Evolutionary conservation across 2,888 invertebrate species (phyloP).

Genomic region (Argynnis bischoffii): DNA sequence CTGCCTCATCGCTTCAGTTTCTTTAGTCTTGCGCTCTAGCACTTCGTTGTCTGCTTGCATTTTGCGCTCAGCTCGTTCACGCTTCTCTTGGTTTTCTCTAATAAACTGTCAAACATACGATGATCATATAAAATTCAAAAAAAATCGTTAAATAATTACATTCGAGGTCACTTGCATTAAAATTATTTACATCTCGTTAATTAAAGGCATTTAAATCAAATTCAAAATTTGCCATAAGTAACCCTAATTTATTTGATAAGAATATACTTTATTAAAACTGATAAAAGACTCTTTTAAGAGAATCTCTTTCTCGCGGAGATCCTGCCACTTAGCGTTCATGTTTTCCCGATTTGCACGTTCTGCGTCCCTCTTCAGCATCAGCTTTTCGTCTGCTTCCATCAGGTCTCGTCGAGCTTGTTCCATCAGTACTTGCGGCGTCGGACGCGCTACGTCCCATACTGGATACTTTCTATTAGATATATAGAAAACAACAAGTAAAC

Average conservation of each 20-base stretch:
- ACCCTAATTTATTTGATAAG: background rate
- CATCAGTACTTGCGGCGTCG: slow-evolving; percentile 79
- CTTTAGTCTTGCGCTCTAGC: slow-evolving; percentile 70
- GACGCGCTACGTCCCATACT: slow-evolving; percentile 83
- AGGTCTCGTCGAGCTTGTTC: slow-evolving; percentile 80
- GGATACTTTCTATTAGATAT: slow-evolving; percentile 77
- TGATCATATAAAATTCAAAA: background rate
- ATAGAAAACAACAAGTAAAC: background rate
- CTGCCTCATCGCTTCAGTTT: slow-evolving; percentile 76
- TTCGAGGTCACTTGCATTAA: too few relatives aligned
- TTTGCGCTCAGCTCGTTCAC: slow-evolving; percentile 83
- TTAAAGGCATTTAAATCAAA: too few relatives aligned
- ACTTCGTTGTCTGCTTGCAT: slow-evolving; percentile 79
- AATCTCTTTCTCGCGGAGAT: slow-evolving; percentile 77
- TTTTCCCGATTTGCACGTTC: slow-evolving; percentile 62
- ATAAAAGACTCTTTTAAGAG: slow-evolving; percentile 82
- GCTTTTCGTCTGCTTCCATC: slow-evolving; percentile 73
- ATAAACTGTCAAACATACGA: slow-evolving; percentile 70
- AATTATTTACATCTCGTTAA: too few relatives aligned
- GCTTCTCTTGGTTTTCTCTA: slow-evolving; percentile 85
- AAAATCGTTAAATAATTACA: background rate
- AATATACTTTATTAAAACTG: slow-evolving; percentile 82
- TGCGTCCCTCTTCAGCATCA: slow-evolving; percentile 70
- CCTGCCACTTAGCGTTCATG: slow-evolving; percentile 81
- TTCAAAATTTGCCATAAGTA: background rate